Conservation (phyloP, 37 sponge, comb jelly and placozoan species). For the Mnemiopsis leidyi region DNA sequence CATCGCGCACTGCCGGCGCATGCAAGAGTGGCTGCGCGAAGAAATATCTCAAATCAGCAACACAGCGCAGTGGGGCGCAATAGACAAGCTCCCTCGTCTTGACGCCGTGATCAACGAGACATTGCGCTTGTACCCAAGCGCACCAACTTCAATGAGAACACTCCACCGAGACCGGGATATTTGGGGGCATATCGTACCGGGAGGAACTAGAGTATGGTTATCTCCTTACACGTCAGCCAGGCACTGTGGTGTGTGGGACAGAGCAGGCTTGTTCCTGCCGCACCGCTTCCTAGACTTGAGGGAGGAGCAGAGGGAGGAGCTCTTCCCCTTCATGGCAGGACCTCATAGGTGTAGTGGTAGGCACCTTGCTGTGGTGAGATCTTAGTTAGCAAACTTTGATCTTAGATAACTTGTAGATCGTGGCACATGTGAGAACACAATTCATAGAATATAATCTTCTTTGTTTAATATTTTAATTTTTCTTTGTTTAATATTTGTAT, state of each 20-base stretch:
- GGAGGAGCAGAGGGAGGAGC: neutral
- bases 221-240: constrained; percentile 4
- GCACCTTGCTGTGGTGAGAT: neutral
- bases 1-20: neutral
- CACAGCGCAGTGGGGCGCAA: neutral
- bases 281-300: neutral
- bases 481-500: too few species aligned
- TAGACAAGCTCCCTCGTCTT: neutral
- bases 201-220: neutral
- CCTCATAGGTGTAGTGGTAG: neutral
- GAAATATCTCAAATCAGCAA: neutral
- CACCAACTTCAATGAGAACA: neutral
- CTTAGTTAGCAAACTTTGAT: too few species aligned
- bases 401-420: too few species aligned
- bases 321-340: neutral
- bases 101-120: neutral
- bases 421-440: neutral
- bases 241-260: neutral
- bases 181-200: neutral
- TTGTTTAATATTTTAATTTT: too few species aligned
- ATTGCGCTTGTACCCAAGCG: constrained; percentile 6
- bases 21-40: neutral
- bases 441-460: too few species aligned
- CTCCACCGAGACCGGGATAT: neutral
- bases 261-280: neutral